Evolutionary conservation across 2,888 invertebrate species (phyloP), one percentile per base, ranked within the genome.

Genomic region (Harpalus rufipes): DNA sequence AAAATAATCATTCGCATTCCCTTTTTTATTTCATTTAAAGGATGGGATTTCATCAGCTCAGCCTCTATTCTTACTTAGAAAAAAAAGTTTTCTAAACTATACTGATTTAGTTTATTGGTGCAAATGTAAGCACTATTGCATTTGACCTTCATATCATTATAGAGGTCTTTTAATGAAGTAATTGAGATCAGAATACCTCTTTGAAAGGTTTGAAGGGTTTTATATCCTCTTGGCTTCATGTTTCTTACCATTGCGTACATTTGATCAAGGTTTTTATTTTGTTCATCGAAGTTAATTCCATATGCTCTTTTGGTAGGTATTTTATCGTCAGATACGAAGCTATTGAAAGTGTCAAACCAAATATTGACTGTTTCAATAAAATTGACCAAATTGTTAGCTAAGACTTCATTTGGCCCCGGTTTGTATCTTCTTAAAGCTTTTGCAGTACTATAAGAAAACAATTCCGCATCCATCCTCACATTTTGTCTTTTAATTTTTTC

Each of bases 31-130:
- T 86, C 85, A 85, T 87, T 85, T 21, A 88, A 84, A 21, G 87
- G 86, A 14, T 86, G 87, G 87, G 81, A 87, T 87, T 76, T 87
- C 87, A 72, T 88, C 85, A 18, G 87, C 78, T 58, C 87, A 87
- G 6, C 87, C 87, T 74, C 85, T 7, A 58, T n/a, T 51, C 85
- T 16, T 87, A 72, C 74, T 86, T 87, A 61, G 86, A 63, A 76
- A 86, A 86, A 41, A 86, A 21, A 21, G 21, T 21, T 63, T 59
- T 86, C 86, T 16, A 86, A 76, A 16, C 82, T 83, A 65, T 87
- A 85, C 85, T 87, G 86, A 74, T 87, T 87, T 16, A 86, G 56
- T 16, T 85, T 85, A 39, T 84, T 85, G 7, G 87, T 86, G 25
- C 86, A 79, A 68, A 87, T 81, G 58, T 85, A 87, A 32, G 41